Evolutionary conservation across 2,113 vertebrate species (phyloP), one percentile per base, ranked within the genome.

Genomic region (Syrrhaptes paradoxus): DNA sequence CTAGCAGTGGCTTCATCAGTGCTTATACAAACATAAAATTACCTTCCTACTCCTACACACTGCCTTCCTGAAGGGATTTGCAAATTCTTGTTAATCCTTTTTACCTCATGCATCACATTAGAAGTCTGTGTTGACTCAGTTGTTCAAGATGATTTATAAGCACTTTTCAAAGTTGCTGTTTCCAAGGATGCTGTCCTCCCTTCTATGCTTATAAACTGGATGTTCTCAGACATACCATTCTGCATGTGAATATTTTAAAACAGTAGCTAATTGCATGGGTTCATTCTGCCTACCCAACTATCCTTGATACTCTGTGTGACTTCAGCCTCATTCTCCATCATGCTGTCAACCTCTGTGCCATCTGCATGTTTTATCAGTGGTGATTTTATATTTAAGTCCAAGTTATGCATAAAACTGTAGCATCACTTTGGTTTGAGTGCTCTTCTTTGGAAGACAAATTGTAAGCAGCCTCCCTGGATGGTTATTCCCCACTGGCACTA

Each of bases 71-170:
- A 79, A 75, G 17, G 65, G 86, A 80, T 55, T 84, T 63, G 54
- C 48, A 92, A 76, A 84, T 63, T 90, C 83, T 59, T 22, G 1
- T 80, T 95, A 93, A 89, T 80, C 51, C 61, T 84, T 43, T 74
- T 92, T 71, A n/a, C 71, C 25, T 94, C 52, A 67, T n/a, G 61
- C 48, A 58, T 75, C 92, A 61, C 36, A 68, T 85, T 48, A 87
- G 48, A 79, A 79, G 66, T 70, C 26, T 52, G 38, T 13, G 20
- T 89, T 92, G 77, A 55, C 65, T 91, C 57, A 75, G 26, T 85
- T 96, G 62, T 68, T 80, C 67, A 57, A 87, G 45, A 43, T 58
- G 66, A 97, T 91, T 87, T 93, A 82, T 76, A 79, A 95, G 29
- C 25, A 66, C 62, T 83, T 90, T 76, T 45, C 58, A 88, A 94